Base-by-base conservation (phyloP, 2,888 invertebrate species). In the Vesta saturnalis region DNA sequence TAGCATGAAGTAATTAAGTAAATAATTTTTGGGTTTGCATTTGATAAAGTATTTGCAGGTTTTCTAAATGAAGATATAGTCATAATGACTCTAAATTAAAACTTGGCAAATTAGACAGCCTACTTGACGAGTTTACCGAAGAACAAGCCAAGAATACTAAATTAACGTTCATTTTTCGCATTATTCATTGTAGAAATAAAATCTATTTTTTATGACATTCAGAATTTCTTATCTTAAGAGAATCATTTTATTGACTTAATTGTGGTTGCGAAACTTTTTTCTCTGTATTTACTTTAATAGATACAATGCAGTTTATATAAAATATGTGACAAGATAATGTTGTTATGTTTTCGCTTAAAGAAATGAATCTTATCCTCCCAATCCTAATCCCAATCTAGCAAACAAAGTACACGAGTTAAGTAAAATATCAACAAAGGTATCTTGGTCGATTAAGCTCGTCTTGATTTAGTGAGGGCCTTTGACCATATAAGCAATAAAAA, bases 281-380 rank as follows among this genome's bases (percentile, higher is more conserved):
- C 47, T 14, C 15, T 16, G 16, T 47, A 47, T 47, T 6, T 47
- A 19, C 19, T 52, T 52, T n/a, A n/a, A n/a, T n/a, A n/a, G 19
- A 52, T 52, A 52, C 19, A 19, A 52, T 52, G 21, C 52, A 18
- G n/a, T 52, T 52, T 52, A n/a, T 21, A 21, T 52, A 52, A 52
- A 52, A 52, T 52, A 52, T 52, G 19, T 52, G 52, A 52, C 52
- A 52, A 21, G 12, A 52, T 16, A 52, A 52, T 18, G 52, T 49
- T 19, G 14, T 1, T n/a, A 15, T 19, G 49, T 52, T 52, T 52
- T 52, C 52, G 19, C n/a, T 6, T 30, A 43, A 43, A 43, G 43
- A 21, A 52, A 52, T 21, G 52, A 43, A 43, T 43, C 43, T 43
- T 12, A 12, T 43, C n/a, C n/a, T n/a, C n/a, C n/a, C n/a, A n/a